Evolutionary conservation across 30 jellyfish, hydroid and myxozoan species (phyloP), one percentile per base, ranked within the genome.

Genomic region (Aurelia sp.): DNA sequence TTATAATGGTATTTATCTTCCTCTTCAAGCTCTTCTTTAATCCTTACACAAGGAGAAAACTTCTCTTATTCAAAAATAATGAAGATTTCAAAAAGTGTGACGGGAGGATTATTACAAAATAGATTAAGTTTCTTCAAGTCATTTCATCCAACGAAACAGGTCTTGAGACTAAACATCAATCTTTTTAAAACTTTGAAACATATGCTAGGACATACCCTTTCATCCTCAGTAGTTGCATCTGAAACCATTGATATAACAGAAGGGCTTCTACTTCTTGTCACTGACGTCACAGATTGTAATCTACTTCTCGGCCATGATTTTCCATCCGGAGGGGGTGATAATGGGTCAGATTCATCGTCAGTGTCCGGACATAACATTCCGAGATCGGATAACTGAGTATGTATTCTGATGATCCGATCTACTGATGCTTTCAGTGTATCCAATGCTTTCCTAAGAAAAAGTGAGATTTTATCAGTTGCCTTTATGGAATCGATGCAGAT

Each of bases 291-390:
- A 18, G 98, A 86, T 21, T 74, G 23, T 33, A 61, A 66, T 51
- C 94, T 84, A 73, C 82, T 84, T 52, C 92, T 50, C 3, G 97
- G 76, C 79, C 85, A 63, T 13, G 27, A 40, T 62, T 71, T 81
- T 12, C 90, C 68, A 30, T 61, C 62, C 22, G 52, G 68, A 9
- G 96, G 90, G 0, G 85, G 27, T 15, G 88, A 65, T 7, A 87
- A 86, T 44, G 55, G 55, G 22, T 70, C 65, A 4, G 79, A 58
- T 11, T 93, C 98, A 62, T 85, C 90, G 35, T 88, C 98, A 5
- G 98, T 82, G 44, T 84, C 97, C 21, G 98, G 98, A 69, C 81
- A 81, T 58, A 93, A 58, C 33, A 89, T 78, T 13, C 91, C 96
- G 20, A 93, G 71, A 12, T 93, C 97, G 41, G 67, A 50, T 4